phyloP scores from a whole-genome alignment of 1,140 invertebrate genomes.

The Zaprionus africanus region DNA sequence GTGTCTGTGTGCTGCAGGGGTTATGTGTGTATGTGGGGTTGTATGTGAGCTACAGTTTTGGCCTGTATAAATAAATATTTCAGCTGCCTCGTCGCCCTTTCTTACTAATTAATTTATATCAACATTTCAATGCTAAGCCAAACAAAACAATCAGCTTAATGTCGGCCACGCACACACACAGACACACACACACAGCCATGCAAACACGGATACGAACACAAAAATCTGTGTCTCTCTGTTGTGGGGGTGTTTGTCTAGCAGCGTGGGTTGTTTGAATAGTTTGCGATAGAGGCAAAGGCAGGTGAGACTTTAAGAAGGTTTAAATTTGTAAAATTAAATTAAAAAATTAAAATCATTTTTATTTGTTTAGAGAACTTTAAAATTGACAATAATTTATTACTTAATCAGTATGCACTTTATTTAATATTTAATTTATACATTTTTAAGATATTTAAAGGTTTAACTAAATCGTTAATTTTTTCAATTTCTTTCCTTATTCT shows the following conservation, averaged over 20 bases:
- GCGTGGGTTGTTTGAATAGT: conserved; percentile 15
- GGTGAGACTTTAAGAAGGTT: neutral
- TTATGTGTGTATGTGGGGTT: conserved; percentile 4
- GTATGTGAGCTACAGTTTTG: conserved; percentile 12
- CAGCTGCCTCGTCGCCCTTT: conserved; percentile 46
- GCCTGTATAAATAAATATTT: conserved; percentile 61
- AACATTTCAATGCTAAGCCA: conserved; percentile 82
- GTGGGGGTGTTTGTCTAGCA: neutral
- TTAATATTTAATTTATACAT: neutral
- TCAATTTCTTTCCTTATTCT: too few relatives aligned
- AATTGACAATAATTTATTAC: neutral
- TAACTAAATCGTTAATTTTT: too few relatives aligned
- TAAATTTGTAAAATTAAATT: too few relatives aligned
- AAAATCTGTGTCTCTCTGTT: conserved; percentile 7
- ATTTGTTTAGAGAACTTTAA: too few relatives aligned
- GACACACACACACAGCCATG: neutral
- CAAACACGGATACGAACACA: conserved; percentile 1
- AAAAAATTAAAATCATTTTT: too few relatives aligned
- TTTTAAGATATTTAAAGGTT: too few relatives aligned
- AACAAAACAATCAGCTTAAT: conserved; percentile 82
- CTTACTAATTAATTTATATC: conserved; percentile 82
- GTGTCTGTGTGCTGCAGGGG: neutral
- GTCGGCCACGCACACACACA: conserved; percentile 55
- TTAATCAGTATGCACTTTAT: neutral
- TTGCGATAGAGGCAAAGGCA: neutral